Percentiles rank a stretch among this genome's conserved stretches.
Conservation (phyloP, 2,888 invertebrate genomes). For the Watsonalla binaria region DNA sequence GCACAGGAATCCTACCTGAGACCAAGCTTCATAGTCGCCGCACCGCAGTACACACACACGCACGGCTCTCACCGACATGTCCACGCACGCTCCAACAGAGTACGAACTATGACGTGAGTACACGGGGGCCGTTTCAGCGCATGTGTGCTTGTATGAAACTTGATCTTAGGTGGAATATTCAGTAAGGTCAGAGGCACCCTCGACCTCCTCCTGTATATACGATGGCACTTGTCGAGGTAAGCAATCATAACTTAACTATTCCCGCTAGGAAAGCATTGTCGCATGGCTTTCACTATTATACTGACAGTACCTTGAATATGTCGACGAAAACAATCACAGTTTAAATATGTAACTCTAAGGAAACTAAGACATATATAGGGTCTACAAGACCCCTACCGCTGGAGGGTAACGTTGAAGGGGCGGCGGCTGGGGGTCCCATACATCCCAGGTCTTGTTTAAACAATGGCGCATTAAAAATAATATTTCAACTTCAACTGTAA, state of each 20-base stretch:
- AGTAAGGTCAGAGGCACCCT: conserved; percentile 15
- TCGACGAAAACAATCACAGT: conserved; percentile 59
- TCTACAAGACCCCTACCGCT: not conserved
- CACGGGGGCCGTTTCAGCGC: no score
- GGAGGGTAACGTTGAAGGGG: conserved; percentile 1
- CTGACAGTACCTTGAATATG: conserved; percentile 55
- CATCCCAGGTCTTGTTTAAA: conserved; percentile 22
- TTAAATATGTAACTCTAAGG: conserved; percentile 33
- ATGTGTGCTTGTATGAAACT: no score
- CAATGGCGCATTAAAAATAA: conserved; percentile 44
- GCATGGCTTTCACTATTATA: conserved; percentile 21
- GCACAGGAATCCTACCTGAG: not conserved
- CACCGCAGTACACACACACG: no score
- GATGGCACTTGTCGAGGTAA: conserved; percentile 72
- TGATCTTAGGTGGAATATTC: not conserved
- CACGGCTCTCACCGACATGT: no score
- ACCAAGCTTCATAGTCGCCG: no score
- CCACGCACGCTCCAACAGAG: no score
- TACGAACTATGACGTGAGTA: no score
- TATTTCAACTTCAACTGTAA: conserved; percentile 55
- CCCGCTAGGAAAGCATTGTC: conserved; percentile 22
- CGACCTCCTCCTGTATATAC: conserved; percentile 22
- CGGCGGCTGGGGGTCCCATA: conserved; percentile 12
- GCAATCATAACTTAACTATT: conserved; percentile 54
- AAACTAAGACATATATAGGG: conserved; percentile 16